These are phyloP conservation scores for Chaetura pelagica DNA, from an alignment of 2,113 vertebrate genomes.

Conservation along the genomic window DNA sequence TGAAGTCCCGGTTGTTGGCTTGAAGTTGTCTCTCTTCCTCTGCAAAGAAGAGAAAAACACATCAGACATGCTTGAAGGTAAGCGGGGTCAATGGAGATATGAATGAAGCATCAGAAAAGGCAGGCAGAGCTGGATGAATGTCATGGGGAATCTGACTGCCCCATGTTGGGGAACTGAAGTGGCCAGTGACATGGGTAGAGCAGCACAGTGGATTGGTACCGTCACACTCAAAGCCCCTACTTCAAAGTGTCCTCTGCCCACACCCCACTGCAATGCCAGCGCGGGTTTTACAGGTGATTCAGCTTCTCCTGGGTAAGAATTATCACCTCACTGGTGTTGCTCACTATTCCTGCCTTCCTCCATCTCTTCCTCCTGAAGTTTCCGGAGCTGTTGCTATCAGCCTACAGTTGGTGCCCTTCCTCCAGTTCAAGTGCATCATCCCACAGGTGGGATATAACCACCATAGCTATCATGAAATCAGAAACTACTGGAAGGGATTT, in stretches of 20 bases:
- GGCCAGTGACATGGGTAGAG: not conserved
- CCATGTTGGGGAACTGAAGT: not conserved
- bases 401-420: not conserved
- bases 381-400: not conserved
- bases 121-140: not conserved
- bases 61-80: not conserved
- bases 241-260: not conserved
- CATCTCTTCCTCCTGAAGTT: not conserved
- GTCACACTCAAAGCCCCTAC: not conserved
- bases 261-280: not conserved
- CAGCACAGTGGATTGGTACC: not conserved
- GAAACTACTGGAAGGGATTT: not conserved
- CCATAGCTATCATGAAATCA: not conserved
- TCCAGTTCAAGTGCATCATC: not conserved
- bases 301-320: not conserved
- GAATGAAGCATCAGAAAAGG: not conserved
- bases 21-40: slow-evolving; percentile 84
- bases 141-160: accelerated
- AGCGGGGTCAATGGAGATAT: not conserved
- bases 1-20: slow-evolving; percentile 88
- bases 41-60: slow-evolving; percentile 53
- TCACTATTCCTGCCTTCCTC: not conserved
- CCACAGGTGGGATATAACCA: not conserved
- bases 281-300: not conserved
- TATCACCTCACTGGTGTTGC: not conserved